Conservation (phyloP, 2,888 invertebrate genomes). For the Urechis unicinctus region DNA sequence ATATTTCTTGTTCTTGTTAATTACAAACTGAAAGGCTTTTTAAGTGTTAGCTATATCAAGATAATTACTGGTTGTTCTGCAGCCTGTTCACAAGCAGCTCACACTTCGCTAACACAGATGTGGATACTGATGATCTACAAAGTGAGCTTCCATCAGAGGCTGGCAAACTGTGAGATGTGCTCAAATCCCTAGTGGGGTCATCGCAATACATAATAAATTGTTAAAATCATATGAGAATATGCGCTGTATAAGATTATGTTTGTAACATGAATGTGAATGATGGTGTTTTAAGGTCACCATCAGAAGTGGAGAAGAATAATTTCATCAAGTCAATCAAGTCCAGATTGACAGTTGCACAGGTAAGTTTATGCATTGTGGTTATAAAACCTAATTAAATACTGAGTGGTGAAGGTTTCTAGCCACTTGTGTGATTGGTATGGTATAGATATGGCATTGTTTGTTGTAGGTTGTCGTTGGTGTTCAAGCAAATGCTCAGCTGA, state of each 20-base stretch:
- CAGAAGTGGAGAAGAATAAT: slow-evolving; percentile 26
- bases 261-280: background rate
- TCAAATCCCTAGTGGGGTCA: too few species aligned
- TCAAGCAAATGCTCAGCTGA: slow-evolving; percentile 63
- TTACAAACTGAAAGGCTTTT: too few species aligned
- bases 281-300: slow-evolving; percentile 3
- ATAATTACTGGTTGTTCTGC: too few species aligned
- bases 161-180: too few species aligned
- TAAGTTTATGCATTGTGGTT: background rate
- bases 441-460: background rate
- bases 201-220: background rate
- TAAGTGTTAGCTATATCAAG: too few species aligned
- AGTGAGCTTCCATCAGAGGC: too few species aligned
- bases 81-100: slow-evolving; percentile 10
- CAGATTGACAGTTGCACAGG: slow-evolving; percentile 44
- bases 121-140: background rate
- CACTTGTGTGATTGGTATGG: too few species aligned
- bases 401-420: background rate
- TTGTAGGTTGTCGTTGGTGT: slow-evolving; percentile 62
- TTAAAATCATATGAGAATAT: background rate
- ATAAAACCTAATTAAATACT: background rate
- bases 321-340: slow-evolving; percentile 47
- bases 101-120: background rate
- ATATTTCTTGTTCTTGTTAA: too few species aligned
- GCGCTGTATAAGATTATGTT: background rate